Conservation (phyloP, 2,797 vertebrate species). For the Rhinoraja longicauda region DNA sequence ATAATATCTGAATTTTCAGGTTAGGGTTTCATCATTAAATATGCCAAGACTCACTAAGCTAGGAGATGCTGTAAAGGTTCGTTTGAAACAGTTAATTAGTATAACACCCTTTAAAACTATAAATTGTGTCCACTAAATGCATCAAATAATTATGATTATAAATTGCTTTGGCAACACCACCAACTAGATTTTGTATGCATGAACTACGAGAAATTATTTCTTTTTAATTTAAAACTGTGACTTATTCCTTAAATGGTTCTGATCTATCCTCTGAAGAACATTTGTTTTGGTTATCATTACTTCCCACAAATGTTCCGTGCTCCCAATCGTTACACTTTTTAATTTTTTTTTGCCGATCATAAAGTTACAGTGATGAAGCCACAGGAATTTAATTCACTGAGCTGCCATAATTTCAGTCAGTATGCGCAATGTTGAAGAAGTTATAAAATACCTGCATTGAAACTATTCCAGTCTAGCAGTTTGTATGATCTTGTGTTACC, state of each 20-base stretch:
- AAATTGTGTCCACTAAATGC: neutral
- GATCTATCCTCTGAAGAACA: conserved; percentile 3
- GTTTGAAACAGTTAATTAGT: neutral
- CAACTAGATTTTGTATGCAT: neutral
- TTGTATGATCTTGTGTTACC: conserved; percentile 99
- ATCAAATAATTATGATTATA: neutral
- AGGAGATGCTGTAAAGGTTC: neutral
- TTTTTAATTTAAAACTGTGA: neutral
- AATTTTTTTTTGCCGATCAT: neutral
- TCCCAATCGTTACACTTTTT: neutral
- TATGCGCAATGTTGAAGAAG: conserved; percentile 84
- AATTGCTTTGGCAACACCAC: neutral
- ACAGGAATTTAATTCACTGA: conserved; percentile 68
- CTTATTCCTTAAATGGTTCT: conserved; percentile 11
- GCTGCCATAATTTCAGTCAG: conserved; percentile 87
- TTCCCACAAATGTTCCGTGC: conserved; percentile 20
- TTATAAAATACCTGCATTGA: conserved; percentile 97
- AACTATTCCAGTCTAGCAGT: conserved; percentile 99
- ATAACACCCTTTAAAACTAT: neutral
- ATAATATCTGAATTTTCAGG: neutral
- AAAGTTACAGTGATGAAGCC: conserved; percentile 14
- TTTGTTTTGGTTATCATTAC: conserved; percentile 29
- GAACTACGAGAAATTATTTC: neutral
- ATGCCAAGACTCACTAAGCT: neutral
- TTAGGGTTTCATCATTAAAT: neutral